Conservation (phyloP, 2,888 invertebrate species). For the Bembecia ichneumoniformis region DNA sequence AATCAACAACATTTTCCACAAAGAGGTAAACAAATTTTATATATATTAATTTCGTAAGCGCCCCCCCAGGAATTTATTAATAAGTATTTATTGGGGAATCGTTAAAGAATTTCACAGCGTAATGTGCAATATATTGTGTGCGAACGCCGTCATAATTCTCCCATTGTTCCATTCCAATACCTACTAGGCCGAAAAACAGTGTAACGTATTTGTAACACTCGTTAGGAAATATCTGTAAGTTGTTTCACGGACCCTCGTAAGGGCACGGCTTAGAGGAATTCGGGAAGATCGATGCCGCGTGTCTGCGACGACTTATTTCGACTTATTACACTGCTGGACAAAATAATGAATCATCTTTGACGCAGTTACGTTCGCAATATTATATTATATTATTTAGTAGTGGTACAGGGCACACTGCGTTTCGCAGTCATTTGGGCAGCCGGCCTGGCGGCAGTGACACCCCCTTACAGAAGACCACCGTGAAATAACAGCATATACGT, state of each 20-base stretch:
- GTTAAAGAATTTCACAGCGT: too few relatives aligned
- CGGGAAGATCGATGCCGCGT: slow-evolving; percentile 39
- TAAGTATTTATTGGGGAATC: too few relatives aligned
- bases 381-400: too few relatives aligned
- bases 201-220: slow-evolving; percentile 35
- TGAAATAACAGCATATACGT: too few relatives aligned
- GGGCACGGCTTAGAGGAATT: slow-evolving; percentile 39
- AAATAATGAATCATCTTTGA: slow-evolving; percentile 12
- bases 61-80: too few relatives aligned
- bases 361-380: not conserved
- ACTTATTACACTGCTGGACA: slow-evolving; percentile 24
- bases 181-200: slow-evolving; percentile 29
- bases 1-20: too few relatives aligned
- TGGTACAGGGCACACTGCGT: too few relatives aligned
- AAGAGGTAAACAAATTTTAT: too few relatives aligned
- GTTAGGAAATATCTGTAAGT: slow-evolving; percentile 42
- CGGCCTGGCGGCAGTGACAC: too few relatives aligned
- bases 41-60: too few relatives aligned
- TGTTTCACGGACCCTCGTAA: slow-evolving; percentile 41
- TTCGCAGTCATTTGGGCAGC: too few relatives aligned
- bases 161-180: slow-evolving; percentile 21
- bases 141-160: slow-evolving; percentile 17
- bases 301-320: slow-evolving; percentile 27
- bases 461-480: too few relatives aligned
- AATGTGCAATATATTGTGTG: slow-evolving; percentile 1